Evolutionary conservation across 1,140 invertebrate species (phyloP).

Genomic region (Campoletis sonorensis): DNA sequence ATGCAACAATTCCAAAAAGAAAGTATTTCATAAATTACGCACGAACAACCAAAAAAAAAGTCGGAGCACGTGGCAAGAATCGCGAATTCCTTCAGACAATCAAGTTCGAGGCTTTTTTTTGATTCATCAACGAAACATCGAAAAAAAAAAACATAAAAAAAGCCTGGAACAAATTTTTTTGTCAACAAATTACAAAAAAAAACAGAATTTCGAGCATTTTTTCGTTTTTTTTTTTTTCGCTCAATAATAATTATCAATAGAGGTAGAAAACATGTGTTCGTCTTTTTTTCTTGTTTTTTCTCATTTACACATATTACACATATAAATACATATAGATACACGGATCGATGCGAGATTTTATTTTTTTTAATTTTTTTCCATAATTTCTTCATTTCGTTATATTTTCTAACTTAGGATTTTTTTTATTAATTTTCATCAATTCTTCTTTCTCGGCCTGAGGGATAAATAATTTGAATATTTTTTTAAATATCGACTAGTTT

Average conservation of each 20-base stretch:
- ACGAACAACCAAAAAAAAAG: neutral
- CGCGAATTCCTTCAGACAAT: too few species aligned
- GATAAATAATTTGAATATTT: slow-evolving; percentile 31
- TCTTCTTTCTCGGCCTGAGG: neutral
- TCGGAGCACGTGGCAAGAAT: too few species aligned
- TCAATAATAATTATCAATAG: slow-evolving; percentile 12
- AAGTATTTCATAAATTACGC: neutral
- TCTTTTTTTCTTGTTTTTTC: neutral
- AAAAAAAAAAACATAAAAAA: neutral
- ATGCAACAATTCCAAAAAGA: neutral
- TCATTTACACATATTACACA: slow-evolving; percentile 40
- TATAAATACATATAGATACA: slow-evolving; percentile 31
- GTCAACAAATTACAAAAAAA: neutral
- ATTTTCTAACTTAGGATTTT: neutral
- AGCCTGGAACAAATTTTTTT: neutral
- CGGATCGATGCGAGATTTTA: neutral
- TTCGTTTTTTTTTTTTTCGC: too few species aligned
- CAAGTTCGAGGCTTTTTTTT: too few species aligned
- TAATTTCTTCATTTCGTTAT: neutral
- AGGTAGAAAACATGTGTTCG: slow-evolving; percentile 34
- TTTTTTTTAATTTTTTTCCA: too few species aligned
- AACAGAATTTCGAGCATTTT: neutral
- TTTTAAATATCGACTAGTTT: slow-evolving; percentile 15
- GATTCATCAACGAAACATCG: too few species aligned
- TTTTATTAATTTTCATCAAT: neutral